These are phyloP conservation scores for Notamacropus eugenii DNA, from an alignment of 2,797 vertebrate genomes.

Conservation along the genomic window DNA sequence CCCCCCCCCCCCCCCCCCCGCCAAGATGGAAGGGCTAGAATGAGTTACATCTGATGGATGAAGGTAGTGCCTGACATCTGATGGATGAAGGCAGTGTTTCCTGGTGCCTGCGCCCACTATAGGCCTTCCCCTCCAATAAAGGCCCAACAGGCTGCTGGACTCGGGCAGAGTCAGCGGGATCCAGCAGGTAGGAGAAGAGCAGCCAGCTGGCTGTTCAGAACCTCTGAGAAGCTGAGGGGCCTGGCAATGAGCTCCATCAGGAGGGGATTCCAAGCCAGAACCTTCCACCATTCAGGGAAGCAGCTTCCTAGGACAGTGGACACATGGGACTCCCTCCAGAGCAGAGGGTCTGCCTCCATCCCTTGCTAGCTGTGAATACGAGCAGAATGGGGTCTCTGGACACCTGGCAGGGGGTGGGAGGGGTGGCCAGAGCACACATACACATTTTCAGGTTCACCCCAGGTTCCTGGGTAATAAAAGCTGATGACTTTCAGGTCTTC, in stretches of 20 bases:
- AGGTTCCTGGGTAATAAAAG: neutral
- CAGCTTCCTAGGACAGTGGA: neutral
- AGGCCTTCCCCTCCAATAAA: neutral
- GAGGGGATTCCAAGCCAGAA: neutral
- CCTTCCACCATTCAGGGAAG: neutral
- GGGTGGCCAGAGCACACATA: no score
- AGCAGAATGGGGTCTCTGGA: no score
- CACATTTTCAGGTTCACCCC: neutral
- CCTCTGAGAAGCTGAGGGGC: neutral
- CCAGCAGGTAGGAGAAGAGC: neutral
- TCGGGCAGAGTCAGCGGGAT: neutral
- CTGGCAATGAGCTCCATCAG: neutral
- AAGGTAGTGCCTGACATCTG: neutral
- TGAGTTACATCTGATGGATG: neutral
- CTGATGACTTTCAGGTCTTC: neutral
- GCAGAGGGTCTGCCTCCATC: neutral
- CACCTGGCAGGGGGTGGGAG: neutral
- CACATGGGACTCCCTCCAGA: neutral
- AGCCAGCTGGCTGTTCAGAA: neutral
- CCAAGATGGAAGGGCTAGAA: neutral
- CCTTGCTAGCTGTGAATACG: neutral
- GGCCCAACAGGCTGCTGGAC: neutral
- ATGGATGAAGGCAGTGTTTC: neutral
- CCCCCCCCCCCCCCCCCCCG: rapidly evolving
- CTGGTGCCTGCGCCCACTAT: neutral